These are phyloP conservation scores for Sipha maydis DNA, from an alignment of 2,888 invertebrate genomes.

Conservation along the genomic window DNA sequence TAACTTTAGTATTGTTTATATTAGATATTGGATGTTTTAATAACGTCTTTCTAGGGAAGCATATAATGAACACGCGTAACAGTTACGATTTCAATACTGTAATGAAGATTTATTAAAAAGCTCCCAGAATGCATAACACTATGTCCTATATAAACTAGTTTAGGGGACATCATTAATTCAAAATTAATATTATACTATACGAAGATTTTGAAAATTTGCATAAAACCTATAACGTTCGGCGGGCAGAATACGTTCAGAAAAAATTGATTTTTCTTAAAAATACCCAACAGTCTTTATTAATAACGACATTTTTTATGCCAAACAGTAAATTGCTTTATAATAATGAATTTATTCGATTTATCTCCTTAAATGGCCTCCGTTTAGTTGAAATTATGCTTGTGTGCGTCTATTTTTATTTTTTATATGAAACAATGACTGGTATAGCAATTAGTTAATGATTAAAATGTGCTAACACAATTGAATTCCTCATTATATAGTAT, in stretches of 20 bases:
- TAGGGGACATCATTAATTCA: background rate
- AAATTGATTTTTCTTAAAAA: background rate
- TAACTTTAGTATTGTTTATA: too few relatives aligned
- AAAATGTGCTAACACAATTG: conserved; percentile 42
- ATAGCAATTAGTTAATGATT: conserved; percentile 33
- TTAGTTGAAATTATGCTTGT: background rate
- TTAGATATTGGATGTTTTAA: too few relatives aligned
- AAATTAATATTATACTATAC: background rate
- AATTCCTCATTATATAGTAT: background rate
- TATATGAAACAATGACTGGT: conserved; percentile 22
- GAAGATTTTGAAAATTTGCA: background rate
- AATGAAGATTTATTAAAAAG: conserved; percentile 9
- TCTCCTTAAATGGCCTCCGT: conserved; percentile 17
- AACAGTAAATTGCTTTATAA: background rate
- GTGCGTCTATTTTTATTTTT: background rate
- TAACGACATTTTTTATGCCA: background rate
- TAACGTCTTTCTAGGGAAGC: background rate
- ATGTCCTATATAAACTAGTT: background rate
- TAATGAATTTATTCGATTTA: background rate
- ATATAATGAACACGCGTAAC: background rate
- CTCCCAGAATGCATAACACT: background rate
- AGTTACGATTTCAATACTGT: conserved; percentile 25
- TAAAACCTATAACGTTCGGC: background rate
- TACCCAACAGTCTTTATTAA: background rate
- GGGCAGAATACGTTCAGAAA: background rate